These are phyloP conservation scores for Hermetia illucens DNA, from an alignment of 1,140 invertebrate species.

Conservation along the genomic window DNA sequence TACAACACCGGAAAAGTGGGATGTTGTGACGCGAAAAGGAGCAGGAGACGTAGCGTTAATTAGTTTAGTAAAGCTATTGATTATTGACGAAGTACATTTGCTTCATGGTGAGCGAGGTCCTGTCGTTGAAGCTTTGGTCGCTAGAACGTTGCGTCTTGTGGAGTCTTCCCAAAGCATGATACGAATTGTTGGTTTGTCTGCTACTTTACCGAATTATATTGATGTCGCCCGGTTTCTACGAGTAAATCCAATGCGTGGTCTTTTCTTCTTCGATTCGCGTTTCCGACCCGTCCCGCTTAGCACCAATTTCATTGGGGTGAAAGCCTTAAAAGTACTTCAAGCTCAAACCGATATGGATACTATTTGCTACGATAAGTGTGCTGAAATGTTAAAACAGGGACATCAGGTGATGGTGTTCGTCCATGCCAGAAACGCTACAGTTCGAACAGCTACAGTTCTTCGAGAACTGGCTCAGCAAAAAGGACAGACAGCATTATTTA, in stretches of 20 bases:
- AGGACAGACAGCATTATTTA: conserved; percentile 51
- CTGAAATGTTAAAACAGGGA: conserved; percentile 71
- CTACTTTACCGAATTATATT: conserved; percentile 94
- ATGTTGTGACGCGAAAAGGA: conserved; percentile 94
- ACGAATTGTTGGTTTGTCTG: conserved; percentile 92
- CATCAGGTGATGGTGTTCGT: conserved; percentile 99
- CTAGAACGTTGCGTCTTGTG: conserved; percentile 85
- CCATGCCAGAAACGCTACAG: conserved; percentile 91
- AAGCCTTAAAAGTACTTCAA: conserved; percentile 58
- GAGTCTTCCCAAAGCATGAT: conserved; percentile 95
- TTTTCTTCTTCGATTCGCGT: conserved; percentile 95
- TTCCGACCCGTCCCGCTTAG: conserved; percentile 92
- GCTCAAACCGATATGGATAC: conserved; percentile 80
- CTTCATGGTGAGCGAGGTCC: conserved; percentile 94
- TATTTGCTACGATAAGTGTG: conserved; percentile 87
- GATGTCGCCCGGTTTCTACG: conserved; percentile 91
- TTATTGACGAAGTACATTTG: conserved; percentile 98
- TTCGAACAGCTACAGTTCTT: conserved; percentile 66
- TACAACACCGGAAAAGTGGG: conserved; percentile 99
- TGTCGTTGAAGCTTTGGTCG: conserved; percentile 94
- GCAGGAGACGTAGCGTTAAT: conserved; percentile 79
- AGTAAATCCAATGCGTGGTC: conserved; percentile 82
- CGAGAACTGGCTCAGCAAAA: conserved; percentile 63
- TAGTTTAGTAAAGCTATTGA: conserved; percentile 83
- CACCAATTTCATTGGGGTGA: conserved; percentile 87